Evolutionary conservation across 2,888 invertebrate genomes (phyloP).

Genomic region (Drosophila helvetica): DNA sequence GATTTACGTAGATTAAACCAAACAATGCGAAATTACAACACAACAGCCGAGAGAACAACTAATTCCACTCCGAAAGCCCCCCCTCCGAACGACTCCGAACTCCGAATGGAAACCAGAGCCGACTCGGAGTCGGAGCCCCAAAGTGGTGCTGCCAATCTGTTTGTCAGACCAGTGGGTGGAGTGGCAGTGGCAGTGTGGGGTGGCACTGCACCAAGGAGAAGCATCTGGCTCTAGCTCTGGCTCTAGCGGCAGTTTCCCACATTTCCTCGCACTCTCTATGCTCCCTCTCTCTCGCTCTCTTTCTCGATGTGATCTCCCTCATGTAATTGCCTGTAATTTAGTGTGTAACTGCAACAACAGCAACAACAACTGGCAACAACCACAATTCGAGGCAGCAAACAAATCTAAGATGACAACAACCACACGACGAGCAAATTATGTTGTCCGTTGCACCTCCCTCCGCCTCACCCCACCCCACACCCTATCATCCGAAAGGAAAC

Average conservation of each 20-base stretch:
- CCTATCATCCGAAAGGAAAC: conserved; percentile 49
- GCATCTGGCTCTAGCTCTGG: background rate
- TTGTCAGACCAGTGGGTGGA: conserved; percentile 4
- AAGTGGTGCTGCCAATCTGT: conserved; percentile 36
- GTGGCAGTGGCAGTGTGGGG: background rate
- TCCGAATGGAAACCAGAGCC: conserved; percentile 9
- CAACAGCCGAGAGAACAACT: conserved; percentile 44
- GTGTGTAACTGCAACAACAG: conserved; percentile 73
- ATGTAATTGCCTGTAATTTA: conserved; percentile 81
- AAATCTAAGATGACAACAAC: conserved; percentile 64
- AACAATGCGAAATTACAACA: conserved; percentile 76
- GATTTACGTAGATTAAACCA: conserved; percentile 76
- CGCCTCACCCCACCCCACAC: conserved; percentile 32
- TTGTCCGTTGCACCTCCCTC: conserved; percentile 59
- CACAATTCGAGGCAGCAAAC: conserved; percentile 38
- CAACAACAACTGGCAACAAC: conserved; percentile 59
- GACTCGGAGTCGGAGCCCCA: conserved; percentile 7
- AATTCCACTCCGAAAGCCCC: conserved; percentile 23
- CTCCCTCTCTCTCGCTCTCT: background rate
- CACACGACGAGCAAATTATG: conserved; percentile 74
- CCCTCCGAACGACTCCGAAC: conserved; percentile 26
- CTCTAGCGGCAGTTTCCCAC: conserved; percentile 35
- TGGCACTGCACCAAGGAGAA: background rate
- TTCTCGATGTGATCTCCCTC: conserved; percentile 14
- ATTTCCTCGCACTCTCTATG: conserved; percentile 20